Evolutionary conservation across 2,797 vertebrate species (phyloP).

Genomic region (Malacoctenus gilli): DNA sequence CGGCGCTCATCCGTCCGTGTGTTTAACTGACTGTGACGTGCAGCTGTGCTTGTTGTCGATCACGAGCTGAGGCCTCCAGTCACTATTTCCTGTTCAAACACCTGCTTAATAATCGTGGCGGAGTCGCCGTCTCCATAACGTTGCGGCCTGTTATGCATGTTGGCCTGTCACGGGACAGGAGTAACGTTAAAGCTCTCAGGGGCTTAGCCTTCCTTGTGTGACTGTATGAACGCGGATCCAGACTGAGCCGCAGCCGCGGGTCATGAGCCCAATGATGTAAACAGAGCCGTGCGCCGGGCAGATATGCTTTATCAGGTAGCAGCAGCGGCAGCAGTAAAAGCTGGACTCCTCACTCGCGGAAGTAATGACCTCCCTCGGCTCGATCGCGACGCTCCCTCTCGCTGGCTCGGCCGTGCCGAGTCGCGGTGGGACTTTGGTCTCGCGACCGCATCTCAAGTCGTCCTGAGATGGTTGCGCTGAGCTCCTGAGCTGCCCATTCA

Average conservation of each 20-base stretch:
- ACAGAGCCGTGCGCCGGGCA: conserved; percentile 57
- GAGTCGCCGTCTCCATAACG: neutral
- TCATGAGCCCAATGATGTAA: conserved; percentile 65
- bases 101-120: neutral
- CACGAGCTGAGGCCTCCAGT: neutral
- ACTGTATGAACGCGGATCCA: conserved; percentile 55
- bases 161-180: conserved; percentile 69
- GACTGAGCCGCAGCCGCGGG: conserved; percentile 60
- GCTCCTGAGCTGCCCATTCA: conserved; percentile 40
- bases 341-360: conserved; percentile 30
- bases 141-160: conserved; percentile 44
- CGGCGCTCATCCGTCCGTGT: no score
- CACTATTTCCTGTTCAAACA: neutral
- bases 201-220: conserved; percentile 68
- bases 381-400: conserved; percentile 15
- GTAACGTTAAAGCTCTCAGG: conserved; percentile 71
- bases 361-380: conserved; percentile 26
- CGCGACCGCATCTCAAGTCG: conserved; percentile 17
- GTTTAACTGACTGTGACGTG: no score
- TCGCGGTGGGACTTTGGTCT: neutral
- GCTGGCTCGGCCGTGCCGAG: conserved; percentile 2
- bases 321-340: conserved; percentile 54
- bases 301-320: conserved; percentile 81
- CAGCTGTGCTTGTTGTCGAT: neutral
- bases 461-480: conserved; percentile 18